A percentile compares a stretch with the other conserved stretches of the same genome.
These are phyloP conservation scores for Aulostomus chinensis DNA, from an alignment of 2,797 vertebrate genomes.

Conservation along the genomic window DNA sequence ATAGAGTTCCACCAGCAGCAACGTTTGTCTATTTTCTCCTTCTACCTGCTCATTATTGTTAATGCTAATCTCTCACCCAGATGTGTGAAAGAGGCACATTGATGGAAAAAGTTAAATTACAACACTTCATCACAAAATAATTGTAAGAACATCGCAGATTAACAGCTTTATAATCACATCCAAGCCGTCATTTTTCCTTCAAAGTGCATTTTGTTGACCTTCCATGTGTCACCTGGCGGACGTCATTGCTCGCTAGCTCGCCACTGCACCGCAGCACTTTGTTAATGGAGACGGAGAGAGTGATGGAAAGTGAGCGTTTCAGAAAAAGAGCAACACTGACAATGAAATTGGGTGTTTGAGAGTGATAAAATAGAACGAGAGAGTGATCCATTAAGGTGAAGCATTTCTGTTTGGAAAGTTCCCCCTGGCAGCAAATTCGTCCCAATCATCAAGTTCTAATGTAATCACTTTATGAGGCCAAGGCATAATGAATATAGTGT, in stretches of 20 bases:
- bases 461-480: slow-evolving; percentile 72
- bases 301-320: slow-evolving; percentile 42
- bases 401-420: slow-evolving; percentile 70
- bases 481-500: slow-evolving; percentile 80
- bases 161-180: slow-evolving; percentile 45
- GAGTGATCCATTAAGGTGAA: slow-evolving; percentile 61
- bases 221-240: slow-evolving; percentile 27
- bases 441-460: slow-evolving; percentile 76
- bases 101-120: slow-evolving; percentile 48
- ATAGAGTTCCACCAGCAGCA: background rate
- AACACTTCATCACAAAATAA: slow-evolving; percentile 61
- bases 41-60: slow-evolving; percentile 17
- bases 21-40: background rate
- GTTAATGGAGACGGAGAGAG: slow-evolving; percentile 37
- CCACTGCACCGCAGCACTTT: slow-evolving; percentile 30
- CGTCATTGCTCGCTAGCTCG: slow-evolving; percentile 1
- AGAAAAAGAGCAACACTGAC: slow-evolving; percentile 38
- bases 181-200: slow-evolving; percentile 31
- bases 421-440: slow-evolving; percentile 67
- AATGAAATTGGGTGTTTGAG: slow-evolving; percentile 69
- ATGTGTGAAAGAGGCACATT: slow-evolving; percentile 18
- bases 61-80: slow-evolving; percentile 31
- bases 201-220: slow-evolving; percentile 19
- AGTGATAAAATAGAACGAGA: slow-evolving; percentile 62
- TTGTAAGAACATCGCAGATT: slow-evolving; percentile 42